phyloP scores from a whole-genome alignment of 2,888 invertebrate genomes.

The Magallana nippona region DNA sequence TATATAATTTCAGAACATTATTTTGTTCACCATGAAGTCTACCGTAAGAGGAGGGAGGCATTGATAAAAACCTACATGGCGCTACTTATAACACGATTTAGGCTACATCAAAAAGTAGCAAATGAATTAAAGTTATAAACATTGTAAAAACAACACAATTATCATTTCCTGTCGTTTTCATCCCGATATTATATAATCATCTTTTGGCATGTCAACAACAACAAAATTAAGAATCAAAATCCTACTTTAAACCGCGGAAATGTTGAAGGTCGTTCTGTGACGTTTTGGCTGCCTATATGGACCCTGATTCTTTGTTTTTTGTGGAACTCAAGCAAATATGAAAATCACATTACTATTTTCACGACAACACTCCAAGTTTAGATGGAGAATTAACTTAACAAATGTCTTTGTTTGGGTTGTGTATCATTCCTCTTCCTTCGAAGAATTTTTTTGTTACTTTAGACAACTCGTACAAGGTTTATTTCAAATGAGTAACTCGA shows the following conservation, averaged over 20 bases:
- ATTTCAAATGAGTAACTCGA: neutral
- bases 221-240: neutral
- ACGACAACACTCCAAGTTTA: neutral
- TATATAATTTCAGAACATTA: too few relatives aligned
- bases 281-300: neutral
- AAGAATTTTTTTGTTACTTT: neutral
- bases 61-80: too few relatives aligned
- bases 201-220: too few relatives aligned
- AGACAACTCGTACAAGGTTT: neutral
- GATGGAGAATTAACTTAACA: neutral
- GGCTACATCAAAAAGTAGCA: too few relatives aligned
- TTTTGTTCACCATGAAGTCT: too few relatives aligned
- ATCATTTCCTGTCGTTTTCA: too few relatives aligned
- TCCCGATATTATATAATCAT: too few relatives aligned
- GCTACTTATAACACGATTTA: too few relatives aligned
- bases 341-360: neutral
- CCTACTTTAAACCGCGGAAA: constrained; percentile 21
- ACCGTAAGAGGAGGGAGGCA: too few relatives aligned
- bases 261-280: constrained; percentile 14
- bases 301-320: neutral
- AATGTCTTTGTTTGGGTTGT: constrained; percentile 25
- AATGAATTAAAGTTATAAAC: too few relatives aligned
- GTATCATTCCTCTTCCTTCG: neutral
- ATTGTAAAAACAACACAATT: too few relatives aligned
- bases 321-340: neutral